Percentiles rank a stretch among this genome's conserved stretches.
phyloP scores from a whole-genome alignment of 2,888 invertebrate species.

The Eugnorisma glareosa region DNA sequence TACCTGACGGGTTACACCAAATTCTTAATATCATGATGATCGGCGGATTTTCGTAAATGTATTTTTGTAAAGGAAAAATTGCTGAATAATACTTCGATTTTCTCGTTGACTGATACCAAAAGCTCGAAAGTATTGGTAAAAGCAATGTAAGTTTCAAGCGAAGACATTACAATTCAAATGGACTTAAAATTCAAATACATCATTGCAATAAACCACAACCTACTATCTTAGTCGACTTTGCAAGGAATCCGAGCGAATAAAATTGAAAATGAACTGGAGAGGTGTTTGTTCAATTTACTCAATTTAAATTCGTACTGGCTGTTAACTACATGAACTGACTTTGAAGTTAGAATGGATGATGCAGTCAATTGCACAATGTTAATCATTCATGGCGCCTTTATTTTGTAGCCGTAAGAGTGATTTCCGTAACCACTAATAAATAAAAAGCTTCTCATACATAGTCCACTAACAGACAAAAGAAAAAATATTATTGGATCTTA shows the following conservation, averaged over 20 bases:
- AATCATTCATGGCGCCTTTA: not conserved
- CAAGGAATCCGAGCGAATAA: not conserved
- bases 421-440: not conserved
- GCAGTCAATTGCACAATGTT: not conserved
- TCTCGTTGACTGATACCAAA: not conserved
- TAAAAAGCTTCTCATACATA: too few relatives aligned
- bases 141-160: not conserved
- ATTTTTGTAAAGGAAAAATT: conserved; percentile 6
- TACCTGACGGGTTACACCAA: conserved; percentile 38
- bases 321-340: not conserved
- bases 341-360: not conserved
- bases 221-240: not conserved
- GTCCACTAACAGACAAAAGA: too few relatives aligned
- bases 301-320: not conserved
- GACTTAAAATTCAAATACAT: not conserved
- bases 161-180: not conserved
- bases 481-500: not conserved
- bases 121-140: not conserved
- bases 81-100: not conserved
- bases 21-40: conserved; percentile 35
- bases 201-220: not conserved
- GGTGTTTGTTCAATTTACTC: not conserved
- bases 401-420: not conserved
- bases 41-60: not conserved
- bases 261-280: not conserved